These are phyloP conservation scores for Hypanus sabinus DNA, from an alignment of 2,113 vertebrate genomes.

Conservation along the genomic window DNA sequence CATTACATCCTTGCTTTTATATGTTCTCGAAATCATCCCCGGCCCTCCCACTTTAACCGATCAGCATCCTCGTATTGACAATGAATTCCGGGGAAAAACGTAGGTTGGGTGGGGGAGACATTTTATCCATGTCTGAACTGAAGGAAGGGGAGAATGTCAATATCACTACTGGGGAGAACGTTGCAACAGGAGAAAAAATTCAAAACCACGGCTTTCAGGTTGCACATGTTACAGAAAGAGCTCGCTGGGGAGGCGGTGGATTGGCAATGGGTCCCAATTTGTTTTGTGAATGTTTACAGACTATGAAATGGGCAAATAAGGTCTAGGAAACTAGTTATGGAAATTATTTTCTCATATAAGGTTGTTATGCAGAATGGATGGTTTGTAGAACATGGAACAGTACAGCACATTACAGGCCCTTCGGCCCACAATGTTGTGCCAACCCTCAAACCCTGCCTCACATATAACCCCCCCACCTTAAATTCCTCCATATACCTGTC, in stretches of 20 bases:
- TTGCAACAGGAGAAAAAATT: background rate
- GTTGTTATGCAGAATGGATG: background rate
- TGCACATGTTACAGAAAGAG: too few species aligned
- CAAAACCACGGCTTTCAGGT: background rate
- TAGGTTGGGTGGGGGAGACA: background rate
- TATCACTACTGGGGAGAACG: background rate
- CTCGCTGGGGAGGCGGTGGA: background rate
- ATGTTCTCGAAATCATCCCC: too few species aligned
- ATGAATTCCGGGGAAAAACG: too few species aligned
- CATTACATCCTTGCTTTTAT: too few species aligned
- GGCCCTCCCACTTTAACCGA: background rate
- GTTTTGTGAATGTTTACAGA: background rate
- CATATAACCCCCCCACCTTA: too few species aligned
- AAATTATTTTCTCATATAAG: background rate
- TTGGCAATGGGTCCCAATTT: background rate
- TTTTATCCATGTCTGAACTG: background rate
- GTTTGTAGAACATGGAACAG: too few species aligned
- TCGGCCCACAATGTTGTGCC: too few species aligned
- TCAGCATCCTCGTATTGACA: background rate
- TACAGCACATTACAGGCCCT: too few species aligned
- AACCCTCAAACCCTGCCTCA: too few species aligned
- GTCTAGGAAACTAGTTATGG: background rate
- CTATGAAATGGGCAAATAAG: background rate
- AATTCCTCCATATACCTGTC: too few species aligned
- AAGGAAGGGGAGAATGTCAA: too few species aligned